Percentiles rank a stretch among this genome's conserved stretches.
Conservation (phyloP, 2,888 invertebrate genomes). For the Parnassius orleans region DNA sequence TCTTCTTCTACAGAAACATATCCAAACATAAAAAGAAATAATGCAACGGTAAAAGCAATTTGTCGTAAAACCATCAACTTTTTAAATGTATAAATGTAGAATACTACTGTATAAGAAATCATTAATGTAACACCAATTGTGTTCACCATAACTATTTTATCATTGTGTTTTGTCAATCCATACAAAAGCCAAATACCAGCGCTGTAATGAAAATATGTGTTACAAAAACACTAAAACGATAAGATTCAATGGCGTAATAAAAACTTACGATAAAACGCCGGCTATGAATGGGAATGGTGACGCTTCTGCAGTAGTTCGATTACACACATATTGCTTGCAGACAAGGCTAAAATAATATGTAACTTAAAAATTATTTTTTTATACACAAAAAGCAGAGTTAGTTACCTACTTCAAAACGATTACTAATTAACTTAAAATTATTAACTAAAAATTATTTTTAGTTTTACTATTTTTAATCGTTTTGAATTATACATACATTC, state of each 20-base stretch:
- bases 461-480: no score
- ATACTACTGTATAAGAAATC: slow-evolving; percentile 85
- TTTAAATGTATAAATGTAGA: slow-evolving; percentile 86
- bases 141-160: slow-evolving; percentile 88
- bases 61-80: slow-evolving; percentile 85
- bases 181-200: slow-evolving; percentile 90
- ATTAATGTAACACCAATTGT: slow-evolving; percentile 86
- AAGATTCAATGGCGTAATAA: slow-evolving; percentile 3
- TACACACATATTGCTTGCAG: slow-evolving; percentile 87
- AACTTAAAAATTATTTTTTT: not conserved
- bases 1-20: slow-evolving; percentile 82
- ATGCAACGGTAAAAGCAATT: slow-evolving; percentile 72
- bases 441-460: no score
- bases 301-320: slow-evolving; percentile 88
- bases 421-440: no score
- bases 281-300: slow-evolving; percentile 89
- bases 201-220: slow-evolving; percentile 57
- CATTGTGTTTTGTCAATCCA: slow-evolving; percentile 87
- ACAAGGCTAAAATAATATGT: slow-evolving; percentile 83
- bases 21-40: slow-evolving; percentile 78
- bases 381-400: not conserved
- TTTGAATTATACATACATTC: slow-evolving; percentile 92
- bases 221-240: not conserved
- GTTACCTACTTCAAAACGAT: not conserved
- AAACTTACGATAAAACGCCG: slow-evolving; percentile 87